Evolutionary conservation across 2,113 vertebrate genomes (phyloP).

Genomic region (Pomatorhinus ruficollis): DNA sequence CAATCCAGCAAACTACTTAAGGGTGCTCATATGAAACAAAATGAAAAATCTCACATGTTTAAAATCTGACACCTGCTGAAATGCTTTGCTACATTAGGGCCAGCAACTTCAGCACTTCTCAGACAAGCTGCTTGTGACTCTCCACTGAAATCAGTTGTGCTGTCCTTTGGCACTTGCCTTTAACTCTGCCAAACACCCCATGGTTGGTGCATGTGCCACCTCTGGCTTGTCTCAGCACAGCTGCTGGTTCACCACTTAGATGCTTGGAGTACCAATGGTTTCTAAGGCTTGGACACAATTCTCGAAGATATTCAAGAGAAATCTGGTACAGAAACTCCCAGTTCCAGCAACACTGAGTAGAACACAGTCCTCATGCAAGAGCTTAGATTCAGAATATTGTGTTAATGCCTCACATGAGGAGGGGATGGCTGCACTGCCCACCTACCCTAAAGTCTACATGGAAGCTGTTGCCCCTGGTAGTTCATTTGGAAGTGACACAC

Average conservation of each 20-base stretch:
- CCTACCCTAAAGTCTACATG: background rate
- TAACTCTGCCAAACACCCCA: background rate
- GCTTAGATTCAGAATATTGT: background rate
- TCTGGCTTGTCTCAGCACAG: background rate
- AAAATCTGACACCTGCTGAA: background rate
- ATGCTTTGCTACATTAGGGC: background rate
- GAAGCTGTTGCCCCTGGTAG: background rate
- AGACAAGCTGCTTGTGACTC: background rate
- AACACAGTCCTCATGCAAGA: rapidly evolving
- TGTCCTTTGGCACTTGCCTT: background rate
- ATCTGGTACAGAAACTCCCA: background rate
- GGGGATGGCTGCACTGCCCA: background rate
- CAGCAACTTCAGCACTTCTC: background rate
- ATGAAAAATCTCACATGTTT: background rate
- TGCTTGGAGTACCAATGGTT: background rate
- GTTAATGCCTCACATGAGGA: background rate
- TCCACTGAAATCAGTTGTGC: background rate
- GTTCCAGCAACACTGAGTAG: background rate
- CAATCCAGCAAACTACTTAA: background rate
- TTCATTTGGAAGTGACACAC: background rate
- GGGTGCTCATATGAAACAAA: background rate
- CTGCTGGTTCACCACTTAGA: background rate
- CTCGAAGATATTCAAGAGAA: background rate
- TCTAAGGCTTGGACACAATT: background rate
- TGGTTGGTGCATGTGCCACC: background rate